Base-by-base conservation (phyloP, 2,888 invertebrate genomes). In the Cantharis flavilabris region DNA sequence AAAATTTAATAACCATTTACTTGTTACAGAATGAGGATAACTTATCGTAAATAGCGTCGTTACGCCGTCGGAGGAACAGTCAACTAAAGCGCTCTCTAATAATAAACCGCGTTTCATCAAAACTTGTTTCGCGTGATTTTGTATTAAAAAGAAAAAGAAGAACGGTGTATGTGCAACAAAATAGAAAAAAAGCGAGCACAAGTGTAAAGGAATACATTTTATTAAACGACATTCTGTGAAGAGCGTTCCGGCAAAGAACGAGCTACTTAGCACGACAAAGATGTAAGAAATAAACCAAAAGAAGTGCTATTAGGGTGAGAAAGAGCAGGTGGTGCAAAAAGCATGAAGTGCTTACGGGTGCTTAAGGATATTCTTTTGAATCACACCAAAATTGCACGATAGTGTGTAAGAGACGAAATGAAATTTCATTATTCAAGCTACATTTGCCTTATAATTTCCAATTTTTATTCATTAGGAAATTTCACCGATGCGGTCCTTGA, bases 151-250 rank as follows among this genome's bases (percentile, higher is more conserved):
- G 69, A 76, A 72, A 73, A 72, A 65, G 70, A 73, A 49, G 33
- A 71, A 72, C 26, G n/a, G 11, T n/a, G 23, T 28, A 33, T 64
- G 71, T 75, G 65, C 33, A 72, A 63, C 28, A 62, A 78, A 76
- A 76, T 49, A n/a, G n/a, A 49, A 49, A 67, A 16, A n/a, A 62
- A 65, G 69, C 73, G 62, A 71, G 73, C 70, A 64, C 49, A 72
- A 78, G 73, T 64, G 76, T 71, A 73, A 77, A 80, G 81, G 78
- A 64, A 76, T 81, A 82, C 83, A 82, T 84, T 85, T 85, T 85
- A 85, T 85, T 84, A 84, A 84, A 84, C 84, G 85, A 84, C 84
- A 83, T 84, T 84, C 85, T 84, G 84, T 85, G 82, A 79, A 80
- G 79, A 76, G 79, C 78, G 71, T 81, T 80, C 74, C 78, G 76